A percentile compares a stretch with the other conserved stretches of the same genome.
phyloP scores from a whole-genome alignment of 1,140 invertebrate species.

The Choristoneura fumiferana region DNA sequence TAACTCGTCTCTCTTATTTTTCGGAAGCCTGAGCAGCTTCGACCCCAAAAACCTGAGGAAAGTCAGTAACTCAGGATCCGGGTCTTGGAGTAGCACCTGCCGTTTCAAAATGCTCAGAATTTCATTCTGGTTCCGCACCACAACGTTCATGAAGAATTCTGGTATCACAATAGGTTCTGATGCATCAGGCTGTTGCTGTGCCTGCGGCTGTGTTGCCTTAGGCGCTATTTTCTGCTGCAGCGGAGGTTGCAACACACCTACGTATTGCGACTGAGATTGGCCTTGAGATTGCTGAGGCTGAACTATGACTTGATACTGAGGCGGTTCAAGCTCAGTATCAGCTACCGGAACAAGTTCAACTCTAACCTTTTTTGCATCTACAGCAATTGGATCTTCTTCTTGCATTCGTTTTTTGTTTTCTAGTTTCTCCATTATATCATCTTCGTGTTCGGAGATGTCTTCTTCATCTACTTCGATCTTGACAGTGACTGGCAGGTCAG shows the following conservation, averaged over 20 bases:
- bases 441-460: neutral
- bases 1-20: neutral
- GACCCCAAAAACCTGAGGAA: neutral
- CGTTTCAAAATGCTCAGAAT: neutral
- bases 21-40: neutral
- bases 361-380: too few species aligned
- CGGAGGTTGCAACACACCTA: too few species aligned
- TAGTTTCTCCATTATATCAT: neutral
- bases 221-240: too few species aligned
- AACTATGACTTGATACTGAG: too few species aligned
- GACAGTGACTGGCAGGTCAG: neutral
- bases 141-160: neutral
- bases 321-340: too few species aligned
- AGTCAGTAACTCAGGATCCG: neutral
- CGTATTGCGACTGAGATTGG: too few species aligned
- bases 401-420: neutral
- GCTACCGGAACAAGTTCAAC: too few species aligned
- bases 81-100: neutral
- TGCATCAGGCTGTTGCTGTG: too few species aligned
- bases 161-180: too few species aligned
- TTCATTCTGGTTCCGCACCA: neutral
- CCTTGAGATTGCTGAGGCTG: too few species aligned
- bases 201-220: too few species aligned
- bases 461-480: neutral
- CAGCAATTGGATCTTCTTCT: too few species aligned